Conservation (phyloP, 2,888 invertebrate species). For the Brachypalpus laphriformis region DNA sequence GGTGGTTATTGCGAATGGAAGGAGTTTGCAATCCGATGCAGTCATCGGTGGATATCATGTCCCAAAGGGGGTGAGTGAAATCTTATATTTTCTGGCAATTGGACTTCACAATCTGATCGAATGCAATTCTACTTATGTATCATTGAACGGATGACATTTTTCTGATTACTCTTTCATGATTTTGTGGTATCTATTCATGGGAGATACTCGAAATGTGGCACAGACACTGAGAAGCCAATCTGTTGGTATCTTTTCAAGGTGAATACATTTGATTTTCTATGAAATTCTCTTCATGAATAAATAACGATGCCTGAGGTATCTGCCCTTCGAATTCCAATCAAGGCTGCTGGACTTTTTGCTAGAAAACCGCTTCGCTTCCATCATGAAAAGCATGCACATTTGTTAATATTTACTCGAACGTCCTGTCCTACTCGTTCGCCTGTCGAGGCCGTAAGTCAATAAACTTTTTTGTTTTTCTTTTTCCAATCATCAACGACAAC, state of each 20-base stretch:
- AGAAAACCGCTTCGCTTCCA: background rate
- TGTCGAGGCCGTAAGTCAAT: background rate
- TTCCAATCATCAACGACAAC: background rate
- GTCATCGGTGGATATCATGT: slow-evolving; percentile 90
- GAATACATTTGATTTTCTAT: too few species aligned
- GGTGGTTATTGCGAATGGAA: slow-evolving; percentile 91
- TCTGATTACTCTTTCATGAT: background rate
- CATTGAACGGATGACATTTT: background rate
- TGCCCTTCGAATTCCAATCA: too few species aligned
- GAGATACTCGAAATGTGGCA: too few species aligned
- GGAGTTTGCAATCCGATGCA: slow-evolving; percentile 89
- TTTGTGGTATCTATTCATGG: background rate
- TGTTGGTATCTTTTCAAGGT: too few species aligned
- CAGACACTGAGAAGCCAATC: too few species aligned
- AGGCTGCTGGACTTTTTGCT: too few species aligned
- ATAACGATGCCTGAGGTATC: too few species aligned
- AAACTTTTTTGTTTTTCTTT: slow-evolving; percentile 4
- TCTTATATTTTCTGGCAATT: background rate
- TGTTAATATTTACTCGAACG: background rate
- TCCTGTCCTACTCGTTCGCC: background rate
- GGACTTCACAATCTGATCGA: background rate
- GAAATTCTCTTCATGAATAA: background rate
- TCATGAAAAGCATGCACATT: slow-evolving; percentile 3
- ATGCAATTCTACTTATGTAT: background rate
- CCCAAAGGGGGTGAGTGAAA: slow-evolving; percentile 89